A percentile compares a stretch with the other conserved stretches of the same genome.
phyloP scores from a whole-genome alignment of 2,888 invertebrate genomes.

The Leistus spinibarbis region DNA sequence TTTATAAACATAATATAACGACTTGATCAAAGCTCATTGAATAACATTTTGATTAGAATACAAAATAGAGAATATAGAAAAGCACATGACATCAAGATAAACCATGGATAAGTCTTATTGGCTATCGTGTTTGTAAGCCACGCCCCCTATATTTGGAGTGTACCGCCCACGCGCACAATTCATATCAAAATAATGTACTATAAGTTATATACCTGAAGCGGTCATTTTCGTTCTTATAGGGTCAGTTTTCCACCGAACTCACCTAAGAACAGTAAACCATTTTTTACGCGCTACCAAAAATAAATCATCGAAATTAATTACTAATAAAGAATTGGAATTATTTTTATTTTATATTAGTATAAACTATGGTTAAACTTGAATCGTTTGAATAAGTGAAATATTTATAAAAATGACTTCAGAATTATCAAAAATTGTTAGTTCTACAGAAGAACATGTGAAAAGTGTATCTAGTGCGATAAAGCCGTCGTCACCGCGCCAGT shows the following conservation, averaged over 20 bases:
- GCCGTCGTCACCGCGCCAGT: constrained; percentile 80
- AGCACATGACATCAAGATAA: too few relatives aligned
- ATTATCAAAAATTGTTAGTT: constrained; percentile 5
- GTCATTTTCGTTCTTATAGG: constrained; percentile 15
- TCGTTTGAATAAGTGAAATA: background rate
- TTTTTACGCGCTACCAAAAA: background rate
- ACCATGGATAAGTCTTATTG: constrained; percentile 23
- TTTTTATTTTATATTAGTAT: background rate
- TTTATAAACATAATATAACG: too few relatives aligned
- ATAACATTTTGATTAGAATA: too few relatives aligned
- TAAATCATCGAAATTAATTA: too few relatives aligned
- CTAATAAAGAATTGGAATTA: too few relatives aligned
- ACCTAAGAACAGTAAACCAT: background rate
- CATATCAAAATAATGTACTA: background rate
- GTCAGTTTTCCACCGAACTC: constrained; percentile 15
- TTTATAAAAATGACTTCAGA: constrained; percentile 18
- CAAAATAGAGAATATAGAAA: too few relatives aligned
- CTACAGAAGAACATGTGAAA: background rate
- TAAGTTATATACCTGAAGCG: constrained; percentile 1
- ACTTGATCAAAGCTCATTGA: too few relatives aligned
- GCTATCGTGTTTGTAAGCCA: constrained; percentile 9
- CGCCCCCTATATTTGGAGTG: constrained; percentile 11
- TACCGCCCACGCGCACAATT: constrained; percentile 19
- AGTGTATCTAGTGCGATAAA: constrained; percentile 41
- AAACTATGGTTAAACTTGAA: background rate